Percentiles rank a stretch among this genome's conserved stretches.
Conservation (phyloP, 2,797 vertebrate species). For the Fringilla coelebs region DNA sequence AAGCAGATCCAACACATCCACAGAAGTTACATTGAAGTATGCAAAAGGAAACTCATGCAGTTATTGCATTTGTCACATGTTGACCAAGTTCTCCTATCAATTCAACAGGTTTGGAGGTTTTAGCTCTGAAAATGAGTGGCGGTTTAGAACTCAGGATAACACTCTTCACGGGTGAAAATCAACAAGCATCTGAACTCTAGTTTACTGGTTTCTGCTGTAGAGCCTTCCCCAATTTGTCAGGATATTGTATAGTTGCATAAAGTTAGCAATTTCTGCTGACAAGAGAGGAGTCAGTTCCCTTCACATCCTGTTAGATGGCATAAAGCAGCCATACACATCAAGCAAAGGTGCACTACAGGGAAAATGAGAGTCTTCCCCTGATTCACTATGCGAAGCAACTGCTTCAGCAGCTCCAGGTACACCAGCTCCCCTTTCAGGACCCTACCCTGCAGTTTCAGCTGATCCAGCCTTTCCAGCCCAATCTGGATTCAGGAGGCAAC, state of each 20-base stretch:
- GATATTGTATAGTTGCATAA: not conserved
- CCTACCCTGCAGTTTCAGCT: constrained; percentile 63
- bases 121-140: not conserved
- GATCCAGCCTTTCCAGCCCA: constrained; percentile 58
- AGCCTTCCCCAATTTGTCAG: not conserved
- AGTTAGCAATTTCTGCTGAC: not conserved
- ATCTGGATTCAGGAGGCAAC: constrained; percentile 50
- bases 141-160: not conserved
- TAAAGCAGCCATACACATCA: not conserved
- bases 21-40: not conserved
- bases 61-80: not conserved
- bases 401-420: constrained; percentile 4
- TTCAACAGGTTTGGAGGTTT: not conserved
- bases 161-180: not conserved
- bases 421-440: constrained; percentile 36
- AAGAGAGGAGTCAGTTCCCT: not conserved
- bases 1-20: constrained; percentile 17
- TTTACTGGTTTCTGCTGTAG: not conserved
- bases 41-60: not conserved
- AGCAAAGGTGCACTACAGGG: not conserved
- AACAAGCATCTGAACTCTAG: not conserved
- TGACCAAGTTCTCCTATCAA: not conserved
- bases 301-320: not conserved
- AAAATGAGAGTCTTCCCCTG: not conserved
- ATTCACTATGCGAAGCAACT: not conserved